phyloP scores from a whole-genome alignment of 92 coral and sea anemone species.

The Umimayanthus chanpuru region DNA sequence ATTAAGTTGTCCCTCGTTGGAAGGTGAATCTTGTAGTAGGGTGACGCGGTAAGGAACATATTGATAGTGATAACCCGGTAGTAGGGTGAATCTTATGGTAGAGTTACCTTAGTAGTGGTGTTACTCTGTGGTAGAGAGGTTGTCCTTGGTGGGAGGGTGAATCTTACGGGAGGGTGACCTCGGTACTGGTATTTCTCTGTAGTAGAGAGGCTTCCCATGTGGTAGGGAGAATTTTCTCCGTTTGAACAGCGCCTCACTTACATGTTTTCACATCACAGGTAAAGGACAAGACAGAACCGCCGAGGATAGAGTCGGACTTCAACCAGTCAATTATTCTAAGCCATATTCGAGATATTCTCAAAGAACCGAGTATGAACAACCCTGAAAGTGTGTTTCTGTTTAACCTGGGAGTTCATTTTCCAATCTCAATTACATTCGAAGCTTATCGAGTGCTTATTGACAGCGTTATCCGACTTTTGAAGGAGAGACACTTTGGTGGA shows the following conservation, averaged over 20 bases:
- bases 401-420: slow-evolving; percentile 65
- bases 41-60: no score
- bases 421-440: slow-evolving; percentile 55
- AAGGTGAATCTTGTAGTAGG: no score
- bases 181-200: neutral
- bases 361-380: slow-evolving; percentile 51
- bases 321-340: slow-evolving; percentile 50
- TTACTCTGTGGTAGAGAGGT: no score
- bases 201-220: no score
- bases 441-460: slow-evolving; percentile 50
- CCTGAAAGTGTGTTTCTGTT: slow-evolving; percentile 55
- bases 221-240: neutral
- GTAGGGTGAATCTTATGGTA: neutral
- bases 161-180: neutral
- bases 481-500: slow-evolving; percentile 43
- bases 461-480: slow-evolving; percentile 48
- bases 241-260: neutral
- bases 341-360: slow-evolving; percentile 49
- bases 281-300: slow-evolving; percentile 59
- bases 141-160: neutral
- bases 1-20: no score
- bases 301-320: slow-evolving; percentile 53
- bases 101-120: neutral
- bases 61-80: no score
- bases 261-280: slow-evolving; percentile 40